These are phyloP conservation scores for Microchrysa polita DNA, from an alignment of 2,888 invertebrate species.

Conservation along the genomic window DNA sequence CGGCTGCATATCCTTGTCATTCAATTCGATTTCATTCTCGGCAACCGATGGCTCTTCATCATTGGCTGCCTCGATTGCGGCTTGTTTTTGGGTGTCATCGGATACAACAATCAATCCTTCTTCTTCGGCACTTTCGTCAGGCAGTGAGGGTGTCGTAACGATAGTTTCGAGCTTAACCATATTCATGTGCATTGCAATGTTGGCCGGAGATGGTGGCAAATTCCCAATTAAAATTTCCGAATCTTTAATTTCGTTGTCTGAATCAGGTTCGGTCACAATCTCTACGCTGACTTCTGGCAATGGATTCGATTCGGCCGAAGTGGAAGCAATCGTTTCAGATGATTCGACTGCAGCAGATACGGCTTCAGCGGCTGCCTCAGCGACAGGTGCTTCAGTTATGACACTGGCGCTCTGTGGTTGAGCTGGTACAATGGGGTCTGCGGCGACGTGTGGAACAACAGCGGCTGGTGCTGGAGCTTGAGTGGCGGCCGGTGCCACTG, in stretches of 20 bases:
- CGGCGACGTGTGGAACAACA: background rate
- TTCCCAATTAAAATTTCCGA: background rate
- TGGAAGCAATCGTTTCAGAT: background rate
- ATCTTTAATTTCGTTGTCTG: constrained; percentile 15
- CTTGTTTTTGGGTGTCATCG: constrained; percentile 30
- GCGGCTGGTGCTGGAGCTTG: background rate
- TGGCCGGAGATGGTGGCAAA: constrained; percentile 4
- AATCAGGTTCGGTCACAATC: background rate
- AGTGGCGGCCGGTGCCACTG: background rate
- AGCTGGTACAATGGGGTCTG: background rate
- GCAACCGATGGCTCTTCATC: background rate
- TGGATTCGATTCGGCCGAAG: background rate
- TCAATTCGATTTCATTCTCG: background rate
- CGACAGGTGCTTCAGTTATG: constrained; percentile 1
- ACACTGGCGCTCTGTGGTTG: background rate
- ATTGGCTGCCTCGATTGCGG: background rate
- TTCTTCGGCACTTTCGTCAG: constrained; percentile 26
- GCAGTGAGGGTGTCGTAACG: background rate
- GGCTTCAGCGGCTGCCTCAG: background rate
- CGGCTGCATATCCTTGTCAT: background rate
- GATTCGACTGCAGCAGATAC: background rate
- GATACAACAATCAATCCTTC: constrained; percentile 32
- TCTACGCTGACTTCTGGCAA: background rate
- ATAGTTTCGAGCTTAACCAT: background rate
- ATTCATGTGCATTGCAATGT: background rate